Evolutionary conservation across 2,797 vertebrate genomes (phyloP), one percentile per base, ranked within the genome.

Genomic region (Champsocephalus gunnari): DNA sequence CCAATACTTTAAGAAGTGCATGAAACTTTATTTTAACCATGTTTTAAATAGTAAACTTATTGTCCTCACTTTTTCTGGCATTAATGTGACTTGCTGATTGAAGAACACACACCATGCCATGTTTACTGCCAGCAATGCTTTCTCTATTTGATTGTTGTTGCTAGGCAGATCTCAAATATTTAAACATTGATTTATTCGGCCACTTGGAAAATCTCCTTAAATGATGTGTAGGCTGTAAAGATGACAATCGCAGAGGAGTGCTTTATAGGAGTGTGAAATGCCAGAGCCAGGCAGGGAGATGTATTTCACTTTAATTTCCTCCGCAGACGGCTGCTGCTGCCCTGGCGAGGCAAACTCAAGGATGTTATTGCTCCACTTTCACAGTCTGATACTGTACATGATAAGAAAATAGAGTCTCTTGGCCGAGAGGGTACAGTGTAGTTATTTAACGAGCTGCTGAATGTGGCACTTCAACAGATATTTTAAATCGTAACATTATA

Each of bases 231-330:
- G 84, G 91, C 89, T 86, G 82, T 95, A 94, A 92, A 94, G 92
- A 92, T 93, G 95, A 93, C 93, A 93, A 94, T 96, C 94, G 93
- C 83, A 83, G 56, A 86, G 90, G 89, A 82, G 49, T 81, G 81
- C 90, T 95, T 93, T 93, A 90, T 91, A 88, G 89, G 89, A 83
- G 87, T 72, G 77, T 78, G 85, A 87, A 69, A 81, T 71, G 80
- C 77, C 34, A 80, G 71, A 88, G 82, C 79, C 83, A 79, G 77
- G 78, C 58, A 57, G 62, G 53, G 74, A 68, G 78, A 90, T 87
- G 81, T 87, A 93, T 93, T 93, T 93, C 86, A 89, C 81, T 93
- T 92, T 91, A 75, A 90, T 92, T 91, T 93, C 87, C 86, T 92
- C 82, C 58, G 63, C 59, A 81, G 85, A 88, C 24, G 48, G 68